A percentile compares a stretch with the other conserved stretches of the same genome.
Evolutionary conservation across 2,888 invertebrate species (phyloP).

Genomic region (Synanthedon formicaeformis): DNA sequence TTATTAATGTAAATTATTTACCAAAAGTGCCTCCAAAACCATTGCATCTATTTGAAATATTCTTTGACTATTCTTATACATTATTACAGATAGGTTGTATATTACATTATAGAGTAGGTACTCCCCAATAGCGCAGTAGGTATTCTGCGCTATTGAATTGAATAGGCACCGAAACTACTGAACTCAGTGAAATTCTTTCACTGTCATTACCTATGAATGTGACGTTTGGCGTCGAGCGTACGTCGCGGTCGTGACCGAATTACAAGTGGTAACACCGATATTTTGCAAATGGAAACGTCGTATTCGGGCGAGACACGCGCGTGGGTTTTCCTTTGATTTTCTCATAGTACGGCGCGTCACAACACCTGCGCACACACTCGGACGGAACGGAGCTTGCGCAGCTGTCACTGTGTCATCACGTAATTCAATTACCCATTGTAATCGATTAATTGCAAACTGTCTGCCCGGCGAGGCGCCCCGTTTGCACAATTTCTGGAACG

Average conservation of each 20-base stretch:
- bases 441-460: slow-evolving; percentile 57
- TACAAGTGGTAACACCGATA: slow-evolving; percentile 40
- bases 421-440: slow-evolving; percentile 46
- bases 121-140: too few relatives aligned
- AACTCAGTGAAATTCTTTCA: too few relatives aligned
- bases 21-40: too few relatives aligned
- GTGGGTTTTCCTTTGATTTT: slow-evolving; percentile 59
- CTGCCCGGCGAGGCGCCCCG: slow-evolving; percentile 33
- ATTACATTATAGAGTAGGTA: too few relatives aligned
- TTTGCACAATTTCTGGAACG: slow-evolving; percentile 33
- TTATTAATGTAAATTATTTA: too few relatives aligned
- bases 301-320: slow-evolving; percentile 21
- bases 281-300: slow-evolving; percentile 42
- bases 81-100: too few relatives aligned
- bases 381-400: slow-evolving; percentile 41
- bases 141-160: too few relatives aligned
- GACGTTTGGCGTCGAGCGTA: too few relatives aligned
- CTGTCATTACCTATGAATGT: too few relatives aligned
- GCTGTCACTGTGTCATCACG: slow-evolving; percentile 55
- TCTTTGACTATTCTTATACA: too few relatives aligned
- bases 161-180: too few relatives aligned
- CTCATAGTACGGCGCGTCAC: slow-evolving; percentile 36
- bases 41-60: too few relatives aligned
- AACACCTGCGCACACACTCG: slow-evolving; percentile 49
- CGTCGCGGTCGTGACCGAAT: slow-evolving; percentile 12